These are phyloP conservation scores for Chaenodraco wilsoni DNA, from an alignment of 2,797 vertebrate species.

Conservation along the genomic window DNA sequence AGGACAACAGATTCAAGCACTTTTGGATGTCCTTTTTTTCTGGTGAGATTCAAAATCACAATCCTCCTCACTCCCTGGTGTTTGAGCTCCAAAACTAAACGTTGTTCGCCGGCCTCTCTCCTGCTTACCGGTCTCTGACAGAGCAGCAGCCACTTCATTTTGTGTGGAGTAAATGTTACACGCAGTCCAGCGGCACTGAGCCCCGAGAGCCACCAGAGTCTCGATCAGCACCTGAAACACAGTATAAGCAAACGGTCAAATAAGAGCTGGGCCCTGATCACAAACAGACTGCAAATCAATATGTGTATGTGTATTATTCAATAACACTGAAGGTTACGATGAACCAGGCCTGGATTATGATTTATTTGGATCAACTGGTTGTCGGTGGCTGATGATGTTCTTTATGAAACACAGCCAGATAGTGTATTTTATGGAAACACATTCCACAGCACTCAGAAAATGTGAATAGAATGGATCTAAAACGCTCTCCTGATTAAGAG, in stretches of 20 bases:
- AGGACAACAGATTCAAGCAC: too few relatives aligned
- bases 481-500: slow-evolving; percentile 15
- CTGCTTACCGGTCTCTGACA: slow-evolving; percentile 90
- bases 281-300: background rate
- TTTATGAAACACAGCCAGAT: background rate
- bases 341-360: background rate
- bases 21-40: too few relatives aligned
- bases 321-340: background rate
- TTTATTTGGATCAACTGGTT: background rate
- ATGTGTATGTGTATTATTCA: background rate
- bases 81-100: background rate
- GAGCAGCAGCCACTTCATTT: slow-evolving; percentile 93
- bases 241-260: background rate
- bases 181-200: slow-evolving; percentile 96
- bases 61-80: background rate
- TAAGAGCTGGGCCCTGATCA: background rate
- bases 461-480: slow-evolving; percentile 17
- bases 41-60: background rate
- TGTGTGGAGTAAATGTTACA: slow-evolving; percentile 98
- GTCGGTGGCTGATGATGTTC: background rate
- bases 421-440: background rate
- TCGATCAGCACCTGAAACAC: slow-evolving; percentile 81
- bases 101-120: background rate
- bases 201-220: slow-evolving; percentile 92
- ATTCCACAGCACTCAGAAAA: background rate